Conservation (phyloP, 2,113 vertebrate genomes). For the Maylandia zebra region DNA sequence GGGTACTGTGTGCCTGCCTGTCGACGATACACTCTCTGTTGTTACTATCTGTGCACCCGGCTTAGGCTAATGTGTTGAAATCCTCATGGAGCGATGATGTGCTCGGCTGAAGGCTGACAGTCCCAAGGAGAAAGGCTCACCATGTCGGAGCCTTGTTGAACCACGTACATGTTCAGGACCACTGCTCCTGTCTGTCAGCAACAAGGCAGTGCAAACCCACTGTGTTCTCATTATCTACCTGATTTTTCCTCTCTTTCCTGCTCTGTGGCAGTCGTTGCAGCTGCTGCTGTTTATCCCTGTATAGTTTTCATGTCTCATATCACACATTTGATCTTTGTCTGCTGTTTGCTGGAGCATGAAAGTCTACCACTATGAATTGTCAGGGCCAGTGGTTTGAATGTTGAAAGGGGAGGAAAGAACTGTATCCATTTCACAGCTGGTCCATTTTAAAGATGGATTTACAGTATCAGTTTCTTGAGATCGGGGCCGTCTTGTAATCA, state of each 20-base stretch:
- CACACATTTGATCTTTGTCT: conserved; percentile 42
- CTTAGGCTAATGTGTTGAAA: conserved; percentile 53
- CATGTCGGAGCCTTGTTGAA: conserved; percentile 52
- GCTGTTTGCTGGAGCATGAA: conserved; percentile 30
- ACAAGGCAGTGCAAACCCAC: conserved; percentile 18
- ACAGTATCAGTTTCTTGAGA: neutral
- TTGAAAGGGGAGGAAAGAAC: neutral
- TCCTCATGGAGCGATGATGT: conserved; percentile 57
- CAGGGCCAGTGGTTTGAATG: neutral
- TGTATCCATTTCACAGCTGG: neutral
- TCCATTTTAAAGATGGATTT: neutral
- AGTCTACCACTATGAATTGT: conserved; percentile 4
- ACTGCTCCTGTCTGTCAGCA: conserved; percentile 45
- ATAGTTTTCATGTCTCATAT: conserved; percentile 51
- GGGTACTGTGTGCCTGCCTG: conserved; percentile 26
- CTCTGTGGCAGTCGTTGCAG: neutral
- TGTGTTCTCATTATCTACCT: conserved; percentile 56
- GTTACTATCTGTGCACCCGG: conserved; percentile 4
- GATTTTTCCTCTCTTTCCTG: neutral
- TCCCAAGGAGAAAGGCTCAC: conserved; percentile 34
- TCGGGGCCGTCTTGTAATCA: fast-evolving
- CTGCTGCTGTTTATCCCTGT: conserved; percentile 12
- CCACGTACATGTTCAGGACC: conserved; percentile 45
- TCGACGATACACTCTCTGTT: neutral
- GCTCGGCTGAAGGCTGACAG: conserved; percentile 52